These are phyloP conservation scores for Trachops cirrhosus DNA, from an alignment of 2,797 vertebrate genomes.

Conservation along the genomic window DNA sequence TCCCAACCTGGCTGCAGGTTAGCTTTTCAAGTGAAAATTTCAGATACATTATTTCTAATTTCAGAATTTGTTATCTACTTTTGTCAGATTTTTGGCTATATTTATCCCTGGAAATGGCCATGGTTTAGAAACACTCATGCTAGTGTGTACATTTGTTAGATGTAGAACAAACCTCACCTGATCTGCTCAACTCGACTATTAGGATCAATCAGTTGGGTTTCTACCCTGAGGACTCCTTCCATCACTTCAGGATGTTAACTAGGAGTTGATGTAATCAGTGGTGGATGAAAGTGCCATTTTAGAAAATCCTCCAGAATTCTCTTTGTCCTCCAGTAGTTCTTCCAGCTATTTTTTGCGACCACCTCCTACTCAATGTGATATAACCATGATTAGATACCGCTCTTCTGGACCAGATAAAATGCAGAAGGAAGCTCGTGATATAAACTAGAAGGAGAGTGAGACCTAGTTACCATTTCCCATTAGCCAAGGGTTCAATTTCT, in stretches of 20 bases:
- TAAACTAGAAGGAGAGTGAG: not conserved
- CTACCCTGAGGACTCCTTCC: not conserved
- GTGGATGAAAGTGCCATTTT: not conserved
- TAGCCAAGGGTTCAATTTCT: conserved; percentile 1
- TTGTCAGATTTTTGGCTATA: not conserved
- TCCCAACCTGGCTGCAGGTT: not conserved
- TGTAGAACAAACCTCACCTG: not conserved
- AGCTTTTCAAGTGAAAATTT: conserved; percentile 17
- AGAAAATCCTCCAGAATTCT: not conserved
- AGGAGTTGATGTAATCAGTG: not conserved
- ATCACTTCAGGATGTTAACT: not conserved
- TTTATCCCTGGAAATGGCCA: not conserved
- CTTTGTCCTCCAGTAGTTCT: not conserved
- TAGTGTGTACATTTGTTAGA: not conserved
- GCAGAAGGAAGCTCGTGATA: not conserved
- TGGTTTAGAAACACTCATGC: not conserved
- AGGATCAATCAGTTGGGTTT: not conserved
- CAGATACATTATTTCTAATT: not conserved
- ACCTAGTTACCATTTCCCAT: not conserved
- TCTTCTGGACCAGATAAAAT: not conserved
- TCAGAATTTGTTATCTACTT: not conserved
- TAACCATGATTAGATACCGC: not conserved
- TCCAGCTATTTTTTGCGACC: not conserved
- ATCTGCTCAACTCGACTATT: not conserved
- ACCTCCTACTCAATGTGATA: not conserved